A percentile compares a stretch with the other conserved stretches of the same genome.
Conservation (phyloP, 2,113 vertebrate species). For the Glaucomys volans region DNA sequence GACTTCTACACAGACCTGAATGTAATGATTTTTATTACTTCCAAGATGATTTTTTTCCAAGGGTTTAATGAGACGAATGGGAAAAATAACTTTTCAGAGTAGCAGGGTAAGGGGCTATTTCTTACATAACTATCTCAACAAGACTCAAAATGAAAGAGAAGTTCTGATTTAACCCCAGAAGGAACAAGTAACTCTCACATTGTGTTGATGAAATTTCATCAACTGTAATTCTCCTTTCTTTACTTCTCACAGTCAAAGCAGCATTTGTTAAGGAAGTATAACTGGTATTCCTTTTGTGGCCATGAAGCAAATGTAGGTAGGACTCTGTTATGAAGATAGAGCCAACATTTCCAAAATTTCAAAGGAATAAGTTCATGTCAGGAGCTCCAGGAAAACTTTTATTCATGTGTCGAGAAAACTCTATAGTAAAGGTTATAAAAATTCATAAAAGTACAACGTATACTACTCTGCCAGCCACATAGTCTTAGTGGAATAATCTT, state of each 20-base stretch:
- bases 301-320: slow-evolving; percentile 14
- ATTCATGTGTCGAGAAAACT: slow-evolving; percentile 40
- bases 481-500: slow-evolving; percentile 26
- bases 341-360: neutral
- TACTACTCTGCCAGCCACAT: neutral
- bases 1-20: slow-evolving; percentile 23
- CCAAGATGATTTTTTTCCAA: slow-evolving; percentile 60
- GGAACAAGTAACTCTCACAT: slow-evolving; percentile 28
- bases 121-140: slow-evolving; percentile 57
- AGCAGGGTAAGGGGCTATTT: slow-evolving; percentile 50
- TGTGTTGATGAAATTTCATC: slow-evolving; percentile 23
- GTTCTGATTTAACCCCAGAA: slow-evolving; percentile 46
- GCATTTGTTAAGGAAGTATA: slow-evolving; percentile 41
- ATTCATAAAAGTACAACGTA: neutral
- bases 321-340: neutral
- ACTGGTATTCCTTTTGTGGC: neutral
- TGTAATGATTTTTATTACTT: slow-evolving; percentile 67
- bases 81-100: slow-evolving; percentile 63
- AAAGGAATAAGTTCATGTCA: slow-evolving; percentile 48
- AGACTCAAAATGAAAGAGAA: slow-evolving; percentile 51
- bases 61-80: slow-evolving; percentile 57
- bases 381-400: slow-evolving; percentile 45
- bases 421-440: slow-evolving; percentile 49
- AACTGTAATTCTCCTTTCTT: slow-evolving; percentile 10
- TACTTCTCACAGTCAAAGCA: slow-evolving; percentile 30